Evolutionary conservation across 1,140 invertebrate species (phyloP).

Genomic region (Meloidogyne floridensis): DNA sequence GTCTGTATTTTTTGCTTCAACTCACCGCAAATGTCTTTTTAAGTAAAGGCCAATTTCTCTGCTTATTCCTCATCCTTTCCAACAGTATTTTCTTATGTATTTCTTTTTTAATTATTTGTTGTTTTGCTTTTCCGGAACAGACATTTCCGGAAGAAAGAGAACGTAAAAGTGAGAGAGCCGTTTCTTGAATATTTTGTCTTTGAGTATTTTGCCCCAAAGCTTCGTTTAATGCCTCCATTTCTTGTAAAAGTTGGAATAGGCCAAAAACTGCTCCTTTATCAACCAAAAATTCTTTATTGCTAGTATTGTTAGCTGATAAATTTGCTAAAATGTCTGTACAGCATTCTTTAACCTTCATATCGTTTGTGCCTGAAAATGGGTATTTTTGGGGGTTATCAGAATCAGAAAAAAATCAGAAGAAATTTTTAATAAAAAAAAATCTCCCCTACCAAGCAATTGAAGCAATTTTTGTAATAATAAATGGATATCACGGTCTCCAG

Average conservation of each 20-base stretch:
- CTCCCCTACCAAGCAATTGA: conserved; percentile 34
- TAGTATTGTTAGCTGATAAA: conserved; percentile 46
- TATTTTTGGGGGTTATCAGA: too few species aligned
- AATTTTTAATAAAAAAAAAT: neutral
- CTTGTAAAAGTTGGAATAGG: conserved; percentile 38
- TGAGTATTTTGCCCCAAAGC: neutral
- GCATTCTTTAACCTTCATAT: conserved; percentile 33
- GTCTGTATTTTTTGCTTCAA: neutral
- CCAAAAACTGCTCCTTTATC: conserved; percentile 31
- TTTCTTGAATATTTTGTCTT: conserved; percentile 36
- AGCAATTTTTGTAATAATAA: conserved; percentile 39
- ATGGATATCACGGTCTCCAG: conserved; percentile 28
- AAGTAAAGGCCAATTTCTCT: conserved; percentile 26
- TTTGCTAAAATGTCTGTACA: conserved; percentile 49
- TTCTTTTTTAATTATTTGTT: conserved; percentile 31
- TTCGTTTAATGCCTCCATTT: conserved; percentile 39
- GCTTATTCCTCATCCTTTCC: conserved; percentile 28
- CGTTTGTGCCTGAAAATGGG: conserved; percentile 44
- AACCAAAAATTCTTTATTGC: conserved; percentile 45
- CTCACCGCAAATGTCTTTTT: conserved; percentile 25
- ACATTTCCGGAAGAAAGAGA: conserved; percentile 35
- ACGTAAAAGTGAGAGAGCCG: conserved; percentile 34
- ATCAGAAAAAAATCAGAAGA: conserved; percentile 17
- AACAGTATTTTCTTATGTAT: conserved; percentile 26
- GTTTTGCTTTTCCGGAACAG: conserved; percentile 21